Conservation (phyloP, 1,140 invertebrate genomes). For the Neodiprion pinetum region DNA sequence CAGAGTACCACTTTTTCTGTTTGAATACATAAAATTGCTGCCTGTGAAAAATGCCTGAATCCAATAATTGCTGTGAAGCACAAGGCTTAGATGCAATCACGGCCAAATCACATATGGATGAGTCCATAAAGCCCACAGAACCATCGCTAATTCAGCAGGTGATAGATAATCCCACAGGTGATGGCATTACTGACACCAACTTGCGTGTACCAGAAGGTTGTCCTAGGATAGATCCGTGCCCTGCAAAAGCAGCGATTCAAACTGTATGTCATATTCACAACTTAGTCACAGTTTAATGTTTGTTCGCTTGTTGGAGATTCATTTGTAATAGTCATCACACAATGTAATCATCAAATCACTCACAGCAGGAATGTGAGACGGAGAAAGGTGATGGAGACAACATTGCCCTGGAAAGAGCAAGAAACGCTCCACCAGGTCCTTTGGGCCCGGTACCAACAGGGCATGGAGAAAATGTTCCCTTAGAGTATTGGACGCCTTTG, state of each 20-base stretch:
- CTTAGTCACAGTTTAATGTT: neutral
- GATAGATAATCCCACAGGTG: neutral
- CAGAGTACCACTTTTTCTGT: no score
- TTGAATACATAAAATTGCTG: no score
- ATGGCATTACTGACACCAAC: neutral
- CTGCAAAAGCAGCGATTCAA: neutral
- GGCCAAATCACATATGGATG: neutral
- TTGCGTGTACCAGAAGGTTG: neutral
- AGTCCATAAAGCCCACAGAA: neutral
- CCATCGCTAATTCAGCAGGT: neutral
- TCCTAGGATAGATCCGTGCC: neutral
- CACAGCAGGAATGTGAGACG: neutral
- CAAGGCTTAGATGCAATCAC: neutral
- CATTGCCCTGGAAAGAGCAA: neutral
- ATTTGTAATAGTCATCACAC: no score
- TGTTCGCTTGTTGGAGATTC: no score
- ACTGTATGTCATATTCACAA: neutral
- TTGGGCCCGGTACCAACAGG: slow-evolving; percentile 3
- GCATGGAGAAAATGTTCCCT: slow-evolving; percentile 4
- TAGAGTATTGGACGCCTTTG: slow-evolving; percentile 68
- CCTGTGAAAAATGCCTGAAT: slow-evolving; percentile 14
- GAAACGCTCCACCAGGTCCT: neutral
- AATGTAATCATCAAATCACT: no score
- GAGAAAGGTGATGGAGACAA: neutral
- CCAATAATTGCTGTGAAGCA: slow-evolving; percentile 4